These are phyloP conservation scores for Scatophagus argus DNA, from an alignment of 2,113 vertebrate species.

Conservation along the genomic window DNA sequence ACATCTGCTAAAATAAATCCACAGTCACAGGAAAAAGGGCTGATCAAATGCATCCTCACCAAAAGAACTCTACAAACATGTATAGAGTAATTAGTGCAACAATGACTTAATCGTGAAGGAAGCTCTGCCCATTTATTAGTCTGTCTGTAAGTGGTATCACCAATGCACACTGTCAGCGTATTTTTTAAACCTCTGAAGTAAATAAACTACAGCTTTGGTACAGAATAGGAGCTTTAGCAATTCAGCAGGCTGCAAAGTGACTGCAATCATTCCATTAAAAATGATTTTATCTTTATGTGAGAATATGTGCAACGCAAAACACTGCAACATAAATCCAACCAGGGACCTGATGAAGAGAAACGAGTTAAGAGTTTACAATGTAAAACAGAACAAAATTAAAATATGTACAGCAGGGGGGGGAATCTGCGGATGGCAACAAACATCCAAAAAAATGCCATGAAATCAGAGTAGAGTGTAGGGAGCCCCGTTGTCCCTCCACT, in stretches of 20 bases:
- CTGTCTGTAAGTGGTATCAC: not conserved
- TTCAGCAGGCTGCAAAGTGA: too few relatives aligned
- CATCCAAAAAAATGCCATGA: slow-evolving; percentile 44
- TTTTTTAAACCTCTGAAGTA: not conserved
- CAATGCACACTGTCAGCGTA: not conserved
- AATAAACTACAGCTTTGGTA: too few relatives aligned
- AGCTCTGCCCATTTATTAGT: not conserved
- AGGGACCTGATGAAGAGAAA: not conserved
- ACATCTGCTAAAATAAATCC: not conserved
- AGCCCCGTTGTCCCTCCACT: slow-evolving; percentile 25
- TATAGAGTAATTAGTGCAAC: not conserved
- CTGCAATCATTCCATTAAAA: not conserved
- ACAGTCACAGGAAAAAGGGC: not conserved
- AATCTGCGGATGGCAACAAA: slow-evolving; percentile 34
- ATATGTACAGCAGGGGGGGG: not conserved
- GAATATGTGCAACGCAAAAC: not conserved
- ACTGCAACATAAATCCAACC: not conserved
- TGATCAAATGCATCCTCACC: not conserved
- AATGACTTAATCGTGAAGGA: not conserved
- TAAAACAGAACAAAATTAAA: slow-evolving; percentile 28
- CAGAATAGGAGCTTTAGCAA: too few relatives aligned
- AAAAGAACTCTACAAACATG: not conserved
- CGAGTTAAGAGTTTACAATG: not conserved
- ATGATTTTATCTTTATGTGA: not conserved
- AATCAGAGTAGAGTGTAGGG: slow-evolving; percentile 31